A percentile compares a stretch with the other conserved stretches of the same genome.
These are phyloP conservation scores for Harmothoe impar DNA, from an alignment of 2,888 invertebrate species.

Conservation along the genomic window DNA sequence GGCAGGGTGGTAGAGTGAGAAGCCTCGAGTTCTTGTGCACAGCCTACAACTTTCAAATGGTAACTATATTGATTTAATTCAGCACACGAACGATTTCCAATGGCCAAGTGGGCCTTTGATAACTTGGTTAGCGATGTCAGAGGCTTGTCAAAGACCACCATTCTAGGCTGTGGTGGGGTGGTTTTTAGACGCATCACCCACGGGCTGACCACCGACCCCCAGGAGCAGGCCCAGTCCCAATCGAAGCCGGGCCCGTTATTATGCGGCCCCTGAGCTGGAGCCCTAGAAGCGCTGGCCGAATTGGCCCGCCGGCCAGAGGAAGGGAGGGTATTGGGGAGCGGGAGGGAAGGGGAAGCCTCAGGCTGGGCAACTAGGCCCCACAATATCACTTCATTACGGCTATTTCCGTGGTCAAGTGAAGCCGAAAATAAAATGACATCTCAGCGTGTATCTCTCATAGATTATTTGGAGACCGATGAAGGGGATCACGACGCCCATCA, in stretches of 20 bases:
- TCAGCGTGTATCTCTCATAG: slow-evolving; percentile 27
- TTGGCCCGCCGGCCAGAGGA: background rate
- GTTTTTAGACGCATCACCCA: background rate
- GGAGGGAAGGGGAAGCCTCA: background rate
- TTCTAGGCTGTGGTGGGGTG: background rate
- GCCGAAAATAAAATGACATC: slow-evolving; percentile 59
- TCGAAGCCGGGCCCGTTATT: slow-evolving; percentile 3
- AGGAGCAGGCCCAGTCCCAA: background rate
- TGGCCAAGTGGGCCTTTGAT: slow-evolving; percentile 46
- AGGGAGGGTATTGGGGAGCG: background rate
- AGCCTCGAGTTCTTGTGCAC: too few relatives aligned
- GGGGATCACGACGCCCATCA: slow-evolving; percentile 43
- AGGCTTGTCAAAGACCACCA: slow-evolving; percentile 42
- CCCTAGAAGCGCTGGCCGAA: background rate
- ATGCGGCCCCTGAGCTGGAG: background rate
- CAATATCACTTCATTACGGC: slow-evolving; percentile 54
- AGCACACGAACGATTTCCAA: slow-evolving; percentile 58
- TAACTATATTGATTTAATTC: slow-evolving; percentile 59
- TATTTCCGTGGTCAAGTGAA: slow-evolving; percentile 57
- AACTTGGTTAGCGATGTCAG: slow-evolving; percentile 57
- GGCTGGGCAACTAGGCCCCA: background rate
- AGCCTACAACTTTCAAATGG: slow-evolving; percentile 49
- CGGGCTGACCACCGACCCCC: background rate
- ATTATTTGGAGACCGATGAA: slow-evolving; percentile 55
- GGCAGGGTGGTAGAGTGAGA: too few relatives aligned